Conservation (phyloP, 2,797 vertebrate genomes). For the Mastacembelus armatus region DNA sequence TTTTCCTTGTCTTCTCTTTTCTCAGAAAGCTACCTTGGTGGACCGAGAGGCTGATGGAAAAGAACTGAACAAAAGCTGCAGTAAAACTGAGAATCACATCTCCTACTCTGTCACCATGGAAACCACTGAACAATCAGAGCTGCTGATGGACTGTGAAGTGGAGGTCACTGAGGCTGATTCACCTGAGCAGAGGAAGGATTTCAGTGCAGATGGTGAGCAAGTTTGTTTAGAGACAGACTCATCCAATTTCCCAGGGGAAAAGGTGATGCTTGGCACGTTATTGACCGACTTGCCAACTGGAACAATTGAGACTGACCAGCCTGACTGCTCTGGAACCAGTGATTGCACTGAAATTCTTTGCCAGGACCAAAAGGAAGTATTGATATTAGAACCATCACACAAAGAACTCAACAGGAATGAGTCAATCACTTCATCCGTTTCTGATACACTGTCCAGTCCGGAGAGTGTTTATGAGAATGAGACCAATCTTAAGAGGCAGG, state of each 20-base stretch:
- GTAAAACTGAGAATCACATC: constrained; percentile 75
- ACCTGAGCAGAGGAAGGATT: constrained; percentile 62
- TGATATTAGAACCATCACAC: constrained; percentile 61
- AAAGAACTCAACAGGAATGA: constrained; percentile 83
- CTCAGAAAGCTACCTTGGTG: constrained; percentile 73
- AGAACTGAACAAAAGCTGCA: constrained; percentile 75
- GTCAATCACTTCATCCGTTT: constrained; percentile 80
- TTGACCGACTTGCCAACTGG: constrained; percentile 46
- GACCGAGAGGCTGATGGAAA: constrained; percentile 72
- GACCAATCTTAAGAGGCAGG: constrained; percentile 63
- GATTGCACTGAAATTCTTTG: constrained; percentile 32
- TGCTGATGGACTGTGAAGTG: constrained; percentile 73
- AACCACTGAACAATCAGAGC: constrained; percentile 80
- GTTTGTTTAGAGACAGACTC: constrained; percentile 55
- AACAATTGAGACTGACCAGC: constrained; percentile 37
- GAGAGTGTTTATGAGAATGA: constrained; percentile 84
- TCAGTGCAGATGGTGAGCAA: constrained; percentile 57
- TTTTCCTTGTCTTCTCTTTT: constrained; percentile 33
- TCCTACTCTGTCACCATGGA: constrained; percentile 83
- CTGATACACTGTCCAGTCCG: constrained; percentile 81
- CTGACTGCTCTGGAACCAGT: constrained; percentile 31
- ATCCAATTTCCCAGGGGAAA: constrained; percentile 49
- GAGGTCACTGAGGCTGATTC: constrained; percentile 70
- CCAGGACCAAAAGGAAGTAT: constrained; percentile 63
- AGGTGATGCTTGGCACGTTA: constrained; percentile 43